phyloP scores from a whole-genome alignment of 2,113 vertebrate genomes.

The Xerus inauris region DNA sequence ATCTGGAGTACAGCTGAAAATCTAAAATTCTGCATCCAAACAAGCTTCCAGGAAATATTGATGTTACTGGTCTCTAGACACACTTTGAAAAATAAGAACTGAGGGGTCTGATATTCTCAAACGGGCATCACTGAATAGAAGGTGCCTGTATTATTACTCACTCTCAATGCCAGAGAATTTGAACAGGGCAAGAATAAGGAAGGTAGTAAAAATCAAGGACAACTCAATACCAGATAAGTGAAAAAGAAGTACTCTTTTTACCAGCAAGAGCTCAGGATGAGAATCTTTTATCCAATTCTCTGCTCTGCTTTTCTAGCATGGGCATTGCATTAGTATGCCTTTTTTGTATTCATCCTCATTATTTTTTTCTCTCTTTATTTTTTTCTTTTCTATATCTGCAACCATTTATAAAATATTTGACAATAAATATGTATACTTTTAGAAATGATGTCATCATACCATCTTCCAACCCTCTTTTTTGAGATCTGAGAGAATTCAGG shows the following conservation, averaged over 20 bases:
- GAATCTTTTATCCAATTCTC: background rate
- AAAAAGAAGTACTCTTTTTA: conserved; percentile 64
- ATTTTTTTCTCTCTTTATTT: background rate
- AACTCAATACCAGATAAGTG: conserved; percentile 49
- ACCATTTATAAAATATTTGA: background rate
- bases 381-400: background rate
- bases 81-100: background rate
- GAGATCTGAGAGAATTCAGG: too few species aligned
- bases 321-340: background rate
- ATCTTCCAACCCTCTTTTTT: background rate
- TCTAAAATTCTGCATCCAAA: conserved; percentile 31
- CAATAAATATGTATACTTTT: conserved; percentile 14
- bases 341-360: background rate
- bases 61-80: background rate
- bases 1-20: background rate
- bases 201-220: conserved; percentile 57
- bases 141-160: conserved; percentile 80
- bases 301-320: background rate
- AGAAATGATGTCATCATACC: background rate
- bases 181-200: conserved; percentile 72
- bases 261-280: background rate
- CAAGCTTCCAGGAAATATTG: background rate
- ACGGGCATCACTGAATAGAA: conserved; percentile 70
- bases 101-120: conserved; percentile 18
- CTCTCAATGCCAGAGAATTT: conserved; percentile 83